A percentile compares a stretch with the other conserved stretches of the same genome.
phyloP scores from a whole-genome alignment of 2,888 invertebrate genomes.

The Euphydryas editha region DNA sequence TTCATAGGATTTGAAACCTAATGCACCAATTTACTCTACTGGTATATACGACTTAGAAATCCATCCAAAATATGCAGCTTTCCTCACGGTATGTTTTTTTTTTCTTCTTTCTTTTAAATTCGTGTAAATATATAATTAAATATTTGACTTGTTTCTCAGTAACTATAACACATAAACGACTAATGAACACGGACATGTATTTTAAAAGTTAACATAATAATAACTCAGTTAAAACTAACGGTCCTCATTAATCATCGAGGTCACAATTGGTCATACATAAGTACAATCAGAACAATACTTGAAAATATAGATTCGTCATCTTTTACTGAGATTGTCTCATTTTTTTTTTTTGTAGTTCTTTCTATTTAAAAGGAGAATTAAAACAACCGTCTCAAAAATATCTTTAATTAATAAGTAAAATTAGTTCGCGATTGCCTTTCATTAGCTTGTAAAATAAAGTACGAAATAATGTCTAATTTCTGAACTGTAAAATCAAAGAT shows the following conservation, averaged over 20 bases:
- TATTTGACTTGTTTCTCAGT: slow-evolving; percentile 47
- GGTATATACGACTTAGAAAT: no score
- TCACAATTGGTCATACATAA: slow-evolving; percentile 69
- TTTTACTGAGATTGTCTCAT: slow-evolving; percentile 23
- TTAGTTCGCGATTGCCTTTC: no score
- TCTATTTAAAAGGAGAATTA: neutral
- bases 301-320: slow-evolving; percentile 67
- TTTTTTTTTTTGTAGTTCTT: neutral
- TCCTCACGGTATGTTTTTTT: no score
- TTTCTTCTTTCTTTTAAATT: no score
- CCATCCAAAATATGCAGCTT: no score
- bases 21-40: no score
- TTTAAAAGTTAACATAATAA: slow-evolving; percentile 75
- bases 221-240: slow-evolving; percentile 76
- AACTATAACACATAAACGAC: slow-evolving; percentile 58
- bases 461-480: no score
- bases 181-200: slow-evolving; percentile 54
- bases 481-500: no score
- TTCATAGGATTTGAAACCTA: no score
- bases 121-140: neutral
- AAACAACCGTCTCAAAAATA: neutral
- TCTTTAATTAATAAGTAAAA: no score
- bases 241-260: slow-evolving; percentile 79
- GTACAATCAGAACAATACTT: slow-evolving; percentile 57
- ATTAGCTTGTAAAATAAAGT: no score